phyloP scores from a whole-genome alignment of 2,888 invertebrate genomes.

The Drosophila anceps region DNA sequence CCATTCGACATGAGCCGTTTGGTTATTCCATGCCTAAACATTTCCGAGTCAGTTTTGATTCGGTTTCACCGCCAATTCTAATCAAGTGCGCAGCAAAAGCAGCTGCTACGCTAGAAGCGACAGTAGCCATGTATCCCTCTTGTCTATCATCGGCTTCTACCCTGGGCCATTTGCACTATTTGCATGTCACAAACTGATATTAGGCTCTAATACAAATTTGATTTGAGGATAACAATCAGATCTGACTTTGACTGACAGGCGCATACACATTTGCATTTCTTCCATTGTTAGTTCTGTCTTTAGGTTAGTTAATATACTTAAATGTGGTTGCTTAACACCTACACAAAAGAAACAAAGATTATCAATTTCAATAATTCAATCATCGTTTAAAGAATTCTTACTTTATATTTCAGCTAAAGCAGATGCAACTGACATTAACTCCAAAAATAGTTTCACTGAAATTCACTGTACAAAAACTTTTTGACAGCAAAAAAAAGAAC shows the following conservation, averaged over 20 bases:
- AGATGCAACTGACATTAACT: neutral
- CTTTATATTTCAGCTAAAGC: neutral
- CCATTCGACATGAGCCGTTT: slow-evolving; percentile 30
- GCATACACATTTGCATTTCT: neutral
- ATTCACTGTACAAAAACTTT: neutral
- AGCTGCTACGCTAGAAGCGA: neutral
- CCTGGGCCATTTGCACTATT: neutral
- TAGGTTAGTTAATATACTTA: too few species aligned
- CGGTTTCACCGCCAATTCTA: slow-evolving; percentile 55
- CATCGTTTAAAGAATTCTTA: neutral
- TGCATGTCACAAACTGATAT: neutral
- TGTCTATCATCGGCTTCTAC: slow-evolving; percentile 9
- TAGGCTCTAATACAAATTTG: neutral
- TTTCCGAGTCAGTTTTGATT: slow-evolving; percentile 34
- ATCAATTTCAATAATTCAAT: neutral
- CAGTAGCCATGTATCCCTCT: slow-evolving; percentile 9
- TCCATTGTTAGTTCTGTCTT: too few species aligned
- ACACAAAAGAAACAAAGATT: too few species aligned
- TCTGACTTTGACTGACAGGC: neutral
- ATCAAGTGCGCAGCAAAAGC: slow-evolving; percentile 60
- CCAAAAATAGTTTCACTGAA: neutral
- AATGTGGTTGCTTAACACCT: too few species aligned
- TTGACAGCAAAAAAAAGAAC: neutral
- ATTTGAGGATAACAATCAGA: neutral
- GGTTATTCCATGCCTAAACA: slow-evolving; percentile 45